These are phyloP conservation scores for Phyllostomus hastatus DNA, from an alignment of 2,113 vertebrate genomes.

Conservation along the genomic window DNA sequence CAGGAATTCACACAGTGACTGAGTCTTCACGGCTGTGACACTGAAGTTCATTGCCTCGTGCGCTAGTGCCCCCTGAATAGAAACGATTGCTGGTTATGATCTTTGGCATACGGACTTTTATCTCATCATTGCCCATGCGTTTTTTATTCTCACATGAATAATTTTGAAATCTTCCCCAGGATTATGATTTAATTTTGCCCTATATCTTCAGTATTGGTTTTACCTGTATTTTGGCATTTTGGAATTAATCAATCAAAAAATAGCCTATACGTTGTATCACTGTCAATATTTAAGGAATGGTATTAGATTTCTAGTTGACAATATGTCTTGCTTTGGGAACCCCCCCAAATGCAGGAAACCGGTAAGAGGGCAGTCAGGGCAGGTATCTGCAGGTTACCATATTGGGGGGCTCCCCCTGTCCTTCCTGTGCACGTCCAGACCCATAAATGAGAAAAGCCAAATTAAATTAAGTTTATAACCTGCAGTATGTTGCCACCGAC, in stretches of 20 bases:
- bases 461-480: slow-evolving; percentile 16
- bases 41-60: neutral
- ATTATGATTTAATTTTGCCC: neutral
- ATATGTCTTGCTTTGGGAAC: neutral
- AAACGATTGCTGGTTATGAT: neutral
- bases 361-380: neutral
- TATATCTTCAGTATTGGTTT: neutral
- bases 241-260: neutral
- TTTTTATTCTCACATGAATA: neutral
- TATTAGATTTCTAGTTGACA: neutral
- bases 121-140: neutral
- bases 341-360: neutral
- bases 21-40: neutral
- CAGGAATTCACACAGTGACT: neutral
- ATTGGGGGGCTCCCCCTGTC: neutral
- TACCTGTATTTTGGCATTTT: neutral
- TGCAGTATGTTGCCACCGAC: neutral
- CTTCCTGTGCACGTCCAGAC: neutral
- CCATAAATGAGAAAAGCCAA: neutral
- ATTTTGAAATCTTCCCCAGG: neutral
- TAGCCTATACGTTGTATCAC: neutral
- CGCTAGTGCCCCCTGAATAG: neutral
- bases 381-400: neutral
- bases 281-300: neutral
- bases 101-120: neutral